These are phyloP conservation scores for Pelagia noctiluca DNA, from an alignment of 30 jellyfish, hydroid and myxozoan genomes.

Conservation along the genomic window DNA sequence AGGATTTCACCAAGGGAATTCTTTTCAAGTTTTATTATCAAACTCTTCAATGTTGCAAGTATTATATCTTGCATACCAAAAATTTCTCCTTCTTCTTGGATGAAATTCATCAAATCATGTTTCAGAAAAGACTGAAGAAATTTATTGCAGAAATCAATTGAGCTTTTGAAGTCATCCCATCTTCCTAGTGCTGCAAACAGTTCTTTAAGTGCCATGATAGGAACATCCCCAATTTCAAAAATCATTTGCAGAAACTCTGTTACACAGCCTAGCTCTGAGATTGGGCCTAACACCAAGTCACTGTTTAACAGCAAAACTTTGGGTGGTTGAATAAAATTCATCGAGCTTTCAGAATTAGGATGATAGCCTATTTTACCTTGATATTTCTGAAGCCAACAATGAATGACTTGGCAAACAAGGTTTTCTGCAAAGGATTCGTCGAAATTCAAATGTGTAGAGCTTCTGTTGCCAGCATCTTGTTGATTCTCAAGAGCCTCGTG, in stretches of 20 bases:
- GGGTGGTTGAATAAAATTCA: not conserved
- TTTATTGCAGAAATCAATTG: slow-evolving; percentile 1
- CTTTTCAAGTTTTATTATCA: too few species aligned
- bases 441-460: not conserved
- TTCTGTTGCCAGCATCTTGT: too few species aligned
- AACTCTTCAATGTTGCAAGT: too few species aligned
- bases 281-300: slow-evolving; percentile 16
- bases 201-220: not conserved
- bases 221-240: not conserved
- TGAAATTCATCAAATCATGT: too few species aligned
- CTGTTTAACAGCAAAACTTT: not conserved
- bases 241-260: not conserved
- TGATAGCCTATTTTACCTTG: not conserved
- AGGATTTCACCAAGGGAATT: too few species aligned
- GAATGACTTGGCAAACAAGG: not conserved
- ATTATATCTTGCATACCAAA: too few species aligned
- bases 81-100: too few species aligned
- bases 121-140: too few species aligned
- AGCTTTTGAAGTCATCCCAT: slow-evolving; percentile 8
- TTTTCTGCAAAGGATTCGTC: not conserved
- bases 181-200: slow-evolving; percentile 18
- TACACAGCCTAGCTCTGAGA: slow-evolving; percentile 1
- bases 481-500: too few species aligned
- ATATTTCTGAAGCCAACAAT: not conserved
- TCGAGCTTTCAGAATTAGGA: not conserved